phyloP scores from a whole-genome alignment of 2,113 vertebrate genomes.

The Ceyx cyanopectus region DNA sequence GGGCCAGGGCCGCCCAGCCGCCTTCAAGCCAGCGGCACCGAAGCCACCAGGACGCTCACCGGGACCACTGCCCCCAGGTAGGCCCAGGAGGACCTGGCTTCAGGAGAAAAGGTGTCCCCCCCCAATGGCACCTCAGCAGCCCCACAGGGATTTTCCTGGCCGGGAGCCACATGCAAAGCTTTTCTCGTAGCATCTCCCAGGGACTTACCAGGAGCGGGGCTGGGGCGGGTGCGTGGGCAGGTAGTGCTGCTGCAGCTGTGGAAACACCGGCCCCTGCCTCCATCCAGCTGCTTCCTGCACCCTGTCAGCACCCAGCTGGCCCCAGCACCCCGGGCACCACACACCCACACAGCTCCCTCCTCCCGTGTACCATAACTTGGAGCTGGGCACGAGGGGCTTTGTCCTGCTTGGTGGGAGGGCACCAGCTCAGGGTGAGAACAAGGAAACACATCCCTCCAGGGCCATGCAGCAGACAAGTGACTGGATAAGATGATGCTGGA shows the following conservation, averaged over 20 bases:
- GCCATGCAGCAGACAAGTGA: accelerated
- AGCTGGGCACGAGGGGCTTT: neutral
- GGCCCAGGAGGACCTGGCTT: neutral
- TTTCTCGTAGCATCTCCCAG: neutral
- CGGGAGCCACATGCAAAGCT: neutral
- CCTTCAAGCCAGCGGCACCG: constrained; percentile 76
- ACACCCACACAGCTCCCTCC: accelerated
- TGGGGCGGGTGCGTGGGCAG: constrained; percentile 2
- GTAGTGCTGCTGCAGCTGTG: neutral
- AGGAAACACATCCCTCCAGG: accelerated
- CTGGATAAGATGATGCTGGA: neutral
- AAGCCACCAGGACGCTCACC: constrained; percentile 56
- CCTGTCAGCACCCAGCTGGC: neutral
- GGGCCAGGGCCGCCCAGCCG: constrained; percentile 63
- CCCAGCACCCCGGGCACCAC: accelerated
- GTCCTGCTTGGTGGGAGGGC: accelerated
- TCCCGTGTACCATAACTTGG: accelerated
- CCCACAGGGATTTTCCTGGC: neutral
- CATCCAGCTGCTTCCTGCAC: constrained; percentile 27
- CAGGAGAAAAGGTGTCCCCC: accelerated
- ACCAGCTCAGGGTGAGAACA: accelerated
- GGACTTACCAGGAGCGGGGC: neutral
- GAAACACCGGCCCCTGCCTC: neutral
- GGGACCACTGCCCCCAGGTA: constrained; percentile 55
- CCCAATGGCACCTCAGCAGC: neutral